Evolutionary conservation across 1,140 invertebrate genomes (phyloP), one percentile per base, ranked within the genome.

Genomic region (Helicoverpa armigera): DNA sequence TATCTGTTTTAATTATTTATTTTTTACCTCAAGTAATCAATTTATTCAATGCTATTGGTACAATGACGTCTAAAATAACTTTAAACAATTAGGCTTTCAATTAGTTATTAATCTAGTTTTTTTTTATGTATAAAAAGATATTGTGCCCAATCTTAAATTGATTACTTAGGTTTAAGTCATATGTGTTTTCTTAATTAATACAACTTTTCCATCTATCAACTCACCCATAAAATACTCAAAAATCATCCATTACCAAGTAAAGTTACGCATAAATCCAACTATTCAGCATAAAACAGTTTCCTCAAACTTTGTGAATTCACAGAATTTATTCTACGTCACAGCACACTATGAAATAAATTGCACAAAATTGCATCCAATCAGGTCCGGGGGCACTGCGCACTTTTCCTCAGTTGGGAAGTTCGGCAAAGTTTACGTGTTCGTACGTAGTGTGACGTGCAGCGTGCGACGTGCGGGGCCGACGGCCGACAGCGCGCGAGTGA

Each of bases 281-380:
- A 53, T 70, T 29, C 60, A 76, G 70, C 74, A 51, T 72, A 72
- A 77, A 85, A 79, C 69, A 81, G 81, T 50, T 85, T 73, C 58
- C 56, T 67, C 29, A 65, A 81, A 75, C 48, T 65, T 69, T 74
- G 29, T 67, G 61, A 79, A 81, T 23, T 58, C 83, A 82, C 77
- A 80, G 23, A 82, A 58, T 75, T 82, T 54, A 74, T 73, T 60
- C 35, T 86, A 82, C 67, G 78, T 79, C 88, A 90, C 86, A 81
- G 70, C 79, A 85, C 88, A 88, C 85, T 83, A 76, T 56, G 53
- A 74, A 75, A 86, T 83, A 78, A 86, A 84, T 79, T 79, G 75
- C 85, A 89, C 87, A 90, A 86, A 43, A 88, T 87, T 85, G 83
- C 85, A 89, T 83, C 82, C 85, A 85, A 91, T 87, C 79, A 86